Conservation (phyloP, 2,888 invertebrate genomes). For the Balanococcus diminutus region DNA sequence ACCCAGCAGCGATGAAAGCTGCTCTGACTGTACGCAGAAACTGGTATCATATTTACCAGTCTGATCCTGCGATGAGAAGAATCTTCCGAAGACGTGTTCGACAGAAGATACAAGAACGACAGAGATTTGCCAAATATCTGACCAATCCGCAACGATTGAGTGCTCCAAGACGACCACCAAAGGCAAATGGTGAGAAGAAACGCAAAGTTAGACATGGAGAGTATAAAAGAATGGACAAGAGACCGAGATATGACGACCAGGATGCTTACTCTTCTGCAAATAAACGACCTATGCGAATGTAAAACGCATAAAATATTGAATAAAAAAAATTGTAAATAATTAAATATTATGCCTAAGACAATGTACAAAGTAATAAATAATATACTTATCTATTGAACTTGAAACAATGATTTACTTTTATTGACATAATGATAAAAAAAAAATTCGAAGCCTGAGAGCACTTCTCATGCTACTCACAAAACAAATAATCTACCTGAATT, state of each 20-base stretch:
- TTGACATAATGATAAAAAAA: no score
- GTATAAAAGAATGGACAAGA: neutral
- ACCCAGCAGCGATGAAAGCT: neutral
- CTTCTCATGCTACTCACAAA: no score
- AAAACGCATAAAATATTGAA: no score
- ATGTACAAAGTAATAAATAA: no score
- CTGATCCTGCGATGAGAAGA: neutral
- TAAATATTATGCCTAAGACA: no score
- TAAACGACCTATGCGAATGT: neutral
- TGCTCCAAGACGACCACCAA: neutral
- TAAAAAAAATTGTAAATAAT: no score
- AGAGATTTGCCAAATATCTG: neutral
- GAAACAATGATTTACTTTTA: no score
- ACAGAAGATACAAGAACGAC: neutral
- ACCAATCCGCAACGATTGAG: neutral
- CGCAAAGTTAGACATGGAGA: neutral
- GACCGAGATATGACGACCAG: neutral
- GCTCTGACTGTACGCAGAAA: neutral
- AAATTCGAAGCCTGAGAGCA: no score
- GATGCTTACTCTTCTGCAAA: neutral
- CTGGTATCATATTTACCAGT: neutral
- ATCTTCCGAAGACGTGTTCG: neutral
- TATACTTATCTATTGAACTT: no score
- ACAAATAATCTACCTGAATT: no score
- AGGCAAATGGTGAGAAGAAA: neutral